phyloP scores from a whole-genome alignment of 1,140 invertebrate genomes.

The Aethina tumida region DNA sequence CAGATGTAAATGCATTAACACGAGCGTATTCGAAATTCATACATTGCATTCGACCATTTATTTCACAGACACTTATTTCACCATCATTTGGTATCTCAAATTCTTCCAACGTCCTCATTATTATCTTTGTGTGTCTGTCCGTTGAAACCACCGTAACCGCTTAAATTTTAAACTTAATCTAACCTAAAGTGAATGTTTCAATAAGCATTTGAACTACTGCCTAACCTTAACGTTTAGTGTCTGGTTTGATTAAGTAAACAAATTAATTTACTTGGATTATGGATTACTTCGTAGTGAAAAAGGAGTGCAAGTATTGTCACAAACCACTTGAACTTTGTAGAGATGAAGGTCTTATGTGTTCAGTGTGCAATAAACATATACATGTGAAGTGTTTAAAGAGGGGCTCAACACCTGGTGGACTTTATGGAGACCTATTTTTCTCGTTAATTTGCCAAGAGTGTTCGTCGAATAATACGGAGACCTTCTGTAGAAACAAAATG shows the following conservation, averaged over 20 bases:
- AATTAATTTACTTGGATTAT: no score
- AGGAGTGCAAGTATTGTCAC: conserved; percentile 33
- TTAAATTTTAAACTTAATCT: no score
- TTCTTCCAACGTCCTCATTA: conserved; percentile 26
- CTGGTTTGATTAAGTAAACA: no score
- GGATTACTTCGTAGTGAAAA: conserved; percentile 10
- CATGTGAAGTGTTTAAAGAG: conserved; percentile 52
- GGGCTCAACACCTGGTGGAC: conserved; percentile 51
- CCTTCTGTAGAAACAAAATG: conserved; percentile 49
- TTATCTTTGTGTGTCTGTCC: conserved; percentile 5
- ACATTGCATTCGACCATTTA: conserved; percentile 30
- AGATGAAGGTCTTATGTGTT: conserved; percentile 38
- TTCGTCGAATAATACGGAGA: conserved; percentile 42
- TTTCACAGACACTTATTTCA: conserved; percentile 30
- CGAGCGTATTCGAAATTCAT: conserved; percentile 26
- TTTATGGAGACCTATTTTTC: conserved; percentile 69
- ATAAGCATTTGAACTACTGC: no score
- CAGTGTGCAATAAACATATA: conserved; percentile 43
- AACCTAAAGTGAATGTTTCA: no score
- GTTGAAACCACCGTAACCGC: no score
- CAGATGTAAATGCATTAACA: conserved; percentile 27
- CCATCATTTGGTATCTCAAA: conserved; percentile 23
- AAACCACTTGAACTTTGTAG: conserved; percentile 18
- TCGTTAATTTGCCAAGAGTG: conserved; percentile 58
- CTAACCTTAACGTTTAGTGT: no score